phyloP scores from a whole-genome alignment of 2,888 invertebrate species.

The Macrophya annulata region DNA sequence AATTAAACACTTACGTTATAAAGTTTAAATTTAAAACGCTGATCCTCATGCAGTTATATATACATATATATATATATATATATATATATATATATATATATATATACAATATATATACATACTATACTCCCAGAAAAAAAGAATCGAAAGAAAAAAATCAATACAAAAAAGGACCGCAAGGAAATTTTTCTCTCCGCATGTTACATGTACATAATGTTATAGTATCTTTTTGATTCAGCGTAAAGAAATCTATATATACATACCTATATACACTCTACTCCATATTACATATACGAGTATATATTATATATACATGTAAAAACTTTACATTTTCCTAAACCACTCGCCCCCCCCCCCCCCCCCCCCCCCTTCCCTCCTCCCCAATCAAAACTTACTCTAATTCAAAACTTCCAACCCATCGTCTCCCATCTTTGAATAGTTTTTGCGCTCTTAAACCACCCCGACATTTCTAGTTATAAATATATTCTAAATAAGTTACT shows the following conservation, averaged over 20 bases:
- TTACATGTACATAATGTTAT: constrained; percentile 77
- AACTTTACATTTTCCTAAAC: constrained; percentile 41
- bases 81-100: not conserved
- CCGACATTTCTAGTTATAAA: constrained; percentile 19
- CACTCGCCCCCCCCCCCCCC: not conserved
- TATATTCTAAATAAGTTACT: constrained; percentile 18
- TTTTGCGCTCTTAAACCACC: not conserved
- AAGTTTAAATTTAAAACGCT: constrained; percentile 29
- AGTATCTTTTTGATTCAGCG: constrained; percentile 75
- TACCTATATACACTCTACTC: constrained; percentile 36
- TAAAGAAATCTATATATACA: constrained; percentile 68
- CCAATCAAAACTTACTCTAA: not conserved
- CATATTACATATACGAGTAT: constrained; percentile 59
- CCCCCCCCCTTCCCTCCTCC: too few relatives aligned
- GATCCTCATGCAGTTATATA: constrained; percentile 33
- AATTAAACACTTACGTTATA: constrained; percentile 45
- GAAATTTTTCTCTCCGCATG: constrained; percentile 75
- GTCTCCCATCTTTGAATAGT: not conserved
- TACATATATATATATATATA: not conserved
- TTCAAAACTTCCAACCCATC: not conserved
- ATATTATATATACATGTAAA: constrained; percentile 55
- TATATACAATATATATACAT: not conserved
- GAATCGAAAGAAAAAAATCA: not conserved
- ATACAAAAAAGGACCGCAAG: not conserved
- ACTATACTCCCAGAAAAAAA: constrained; percentile 11